Conservation (phyloP, 2,113 vertebrate genomes). For the Vombatus ursinus region DNA sequence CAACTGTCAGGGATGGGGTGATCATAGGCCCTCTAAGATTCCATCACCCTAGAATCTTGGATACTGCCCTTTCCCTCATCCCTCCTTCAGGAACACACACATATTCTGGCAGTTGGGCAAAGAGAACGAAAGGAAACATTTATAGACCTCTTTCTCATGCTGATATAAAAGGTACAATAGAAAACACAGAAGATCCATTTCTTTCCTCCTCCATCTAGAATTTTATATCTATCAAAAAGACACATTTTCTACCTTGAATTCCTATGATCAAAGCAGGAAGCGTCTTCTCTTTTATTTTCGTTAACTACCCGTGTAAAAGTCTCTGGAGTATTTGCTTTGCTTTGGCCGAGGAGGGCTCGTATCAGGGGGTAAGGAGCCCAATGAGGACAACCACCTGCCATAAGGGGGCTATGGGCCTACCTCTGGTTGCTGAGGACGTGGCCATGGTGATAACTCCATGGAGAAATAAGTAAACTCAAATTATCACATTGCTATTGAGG, state of each 20-base stretch:
- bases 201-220: not conserved
- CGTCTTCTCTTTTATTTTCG: not conserved
- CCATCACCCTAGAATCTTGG: not conserved
- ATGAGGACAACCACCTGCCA: not conserved
- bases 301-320: not conserved
- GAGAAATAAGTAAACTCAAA: constrained; percentile 11
- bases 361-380: not conserved
- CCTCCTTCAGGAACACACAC: not conserved
- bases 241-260: not conserved
- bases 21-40: not conserved
- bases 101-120: not conserved
- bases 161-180: not conserved
- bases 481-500: not conserved
- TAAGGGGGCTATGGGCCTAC: not conserved
- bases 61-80: not conserved
- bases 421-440: not conserved
- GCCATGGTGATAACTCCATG: too few relatives aligned
- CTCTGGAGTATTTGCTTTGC: not conserved
- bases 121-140: not conserved
- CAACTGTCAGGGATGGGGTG: not conserved
- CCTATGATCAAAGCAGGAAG: not conserved
- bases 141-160: not conserved
- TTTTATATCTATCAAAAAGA: not conserved
- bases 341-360: not conserved
- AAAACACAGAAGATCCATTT: not conserved